Evolutionary conservation across 2,888 invertebrate genomes (phyloP), one percentile per base, ranked within the genome.

Genomic region (Brenthis ino): DNA sequence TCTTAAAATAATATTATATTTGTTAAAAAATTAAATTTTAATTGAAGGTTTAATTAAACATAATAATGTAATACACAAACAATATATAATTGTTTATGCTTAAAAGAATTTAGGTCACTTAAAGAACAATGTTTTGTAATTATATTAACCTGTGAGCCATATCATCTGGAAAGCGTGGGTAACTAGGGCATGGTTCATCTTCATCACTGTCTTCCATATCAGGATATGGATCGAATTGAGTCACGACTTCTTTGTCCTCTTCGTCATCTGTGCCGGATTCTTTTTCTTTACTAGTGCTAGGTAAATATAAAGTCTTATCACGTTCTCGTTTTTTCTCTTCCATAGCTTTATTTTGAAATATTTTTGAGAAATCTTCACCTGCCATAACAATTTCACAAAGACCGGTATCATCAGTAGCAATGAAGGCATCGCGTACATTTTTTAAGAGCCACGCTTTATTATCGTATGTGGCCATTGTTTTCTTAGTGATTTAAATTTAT

Each of bases 401-500:
- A 68, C 98, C 97, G 78, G 98, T 98, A 88, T 99, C 98, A 91
- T 99, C 99, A 28, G 98, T 97, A 33, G 98, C 97, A 82, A 99
- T 97, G 88, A 98, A 99, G 12, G 98, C 98, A 87, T 98, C 98
- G 68, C 98, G 94, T 76, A 99, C 97, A 88, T 98, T 98, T 70
- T 98, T 97, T 64, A 99, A 93, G 60, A 99, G 94, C 96, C 98
- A 99, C 79, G 96, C 96, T 87, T 96, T 96, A 89, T 99, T 98
- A 87, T 99, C 98, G 87, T 98, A 98, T 74, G 98, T 95, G 76
- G 98, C 98, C 99, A 99, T 99, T 54, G 61, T 63, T 64, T 37
- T 11, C 20, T 61, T 58, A 58, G 53, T 64, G 43, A 56, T 69
- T 65, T 68, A 55, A 24, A 48, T 65, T 69, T 57, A 33, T 66